These are phyloP conservation scores for Protaetia brevitarsis DNA, from an alignment of 1,140 invertebrate species.

Conservation along the genomic window DNA sequence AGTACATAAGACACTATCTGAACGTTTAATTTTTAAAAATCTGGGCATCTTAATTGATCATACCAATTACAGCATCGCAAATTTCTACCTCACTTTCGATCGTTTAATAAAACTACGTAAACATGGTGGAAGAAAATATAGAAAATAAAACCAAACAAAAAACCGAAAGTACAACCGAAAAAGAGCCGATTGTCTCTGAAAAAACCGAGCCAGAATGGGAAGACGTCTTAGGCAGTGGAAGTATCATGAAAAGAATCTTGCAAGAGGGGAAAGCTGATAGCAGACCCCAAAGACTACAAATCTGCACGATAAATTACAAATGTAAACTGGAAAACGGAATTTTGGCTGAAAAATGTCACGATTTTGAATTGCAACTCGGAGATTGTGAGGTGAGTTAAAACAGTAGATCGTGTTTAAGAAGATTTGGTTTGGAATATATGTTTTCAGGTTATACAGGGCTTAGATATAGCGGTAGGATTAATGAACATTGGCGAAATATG, in stretches of 20 bases:
- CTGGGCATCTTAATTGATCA: no score
- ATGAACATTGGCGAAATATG: constrained; percentile 80
- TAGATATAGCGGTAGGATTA: no score
- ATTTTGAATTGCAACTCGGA: constrained; percentile 69
- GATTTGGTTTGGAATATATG: neutral
- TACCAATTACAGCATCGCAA: no score
- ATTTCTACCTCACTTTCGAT: no score
- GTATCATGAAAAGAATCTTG: constrained; percentile 65
- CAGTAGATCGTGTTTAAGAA: neutral
- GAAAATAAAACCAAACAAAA: no score
- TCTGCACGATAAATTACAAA: constrained; percentile 66
- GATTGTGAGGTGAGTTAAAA: constrained; percentile 67
- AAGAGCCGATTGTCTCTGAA: no score
- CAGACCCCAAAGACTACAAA: constrained; percentile 64
- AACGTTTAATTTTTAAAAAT: no score
- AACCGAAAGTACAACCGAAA: no score
- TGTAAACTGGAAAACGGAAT: constrained; percentile 64
- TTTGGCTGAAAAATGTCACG: constrained; percentile 63
- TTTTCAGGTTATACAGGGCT: constrained; percentile 65
- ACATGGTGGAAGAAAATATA: no score
- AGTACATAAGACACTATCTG: no score
- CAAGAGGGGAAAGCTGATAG: constrained; percentile 57
- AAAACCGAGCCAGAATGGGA: no score
- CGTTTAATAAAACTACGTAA: no score
- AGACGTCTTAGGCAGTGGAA: constrained; percentile 69